Base-by-base conservation (phyloP, 2,888 invertebrate species). In the Halictus ligatus region DNA sequence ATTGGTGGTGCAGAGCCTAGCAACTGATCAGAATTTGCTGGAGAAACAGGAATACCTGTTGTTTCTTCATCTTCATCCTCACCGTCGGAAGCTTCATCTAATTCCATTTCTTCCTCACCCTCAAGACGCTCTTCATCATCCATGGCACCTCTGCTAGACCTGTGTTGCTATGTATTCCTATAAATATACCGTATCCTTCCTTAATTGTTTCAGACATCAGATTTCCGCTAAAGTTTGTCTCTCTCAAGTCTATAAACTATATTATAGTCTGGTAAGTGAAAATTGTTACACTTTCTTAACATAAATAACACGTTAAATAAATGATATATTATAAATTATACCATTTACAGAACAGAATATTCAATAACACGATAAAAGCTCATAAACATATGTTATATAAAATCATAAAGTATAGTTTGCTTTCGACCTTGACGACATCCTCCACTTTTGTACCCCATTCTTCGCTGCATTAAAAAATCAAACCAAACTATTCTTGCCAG, bases 51-150 rank as follows among this genome's bases (percentile, higher is more conserved):
- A 91, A 96, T 96, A 78, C 96, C 96, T 81, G 96, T 95, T 88
- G 96, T 95, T 87, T 96, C 96, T 86, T 96, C 96, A 91, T 97
- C 97, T 94, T 97, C 97, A 91, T 97, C 97, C 92, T 97, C 97
- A 85, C 97, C 97, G 93, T 97, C 97, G 69, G 97, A 97, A 88
- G 97, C 97, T 92, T 97, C 97, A 92, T 97, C 96, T 92, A 97
- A 96, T 95, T 97, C 97, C 96, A 97, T 97, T 94, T 97, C 97
- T 95, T 96, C 96, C 92, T 96, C 96, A 83, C 94, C 95, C 87
- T 94, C 95, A 90, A 95, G 92, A 91, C 95, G 95, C 90, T 95
- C 95, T 90, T 95, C 95, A 93, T 95, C 95, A 91, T 95, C 95
- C 95, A 95, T 95, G 94, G 92, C 92, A 93, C 92, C 92, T 89